These are phyloP conservation scores for Plodia interpunctella DNA, from an alignment of 1,140 invertebrate species.

Conservation along the genomic window DNA sequence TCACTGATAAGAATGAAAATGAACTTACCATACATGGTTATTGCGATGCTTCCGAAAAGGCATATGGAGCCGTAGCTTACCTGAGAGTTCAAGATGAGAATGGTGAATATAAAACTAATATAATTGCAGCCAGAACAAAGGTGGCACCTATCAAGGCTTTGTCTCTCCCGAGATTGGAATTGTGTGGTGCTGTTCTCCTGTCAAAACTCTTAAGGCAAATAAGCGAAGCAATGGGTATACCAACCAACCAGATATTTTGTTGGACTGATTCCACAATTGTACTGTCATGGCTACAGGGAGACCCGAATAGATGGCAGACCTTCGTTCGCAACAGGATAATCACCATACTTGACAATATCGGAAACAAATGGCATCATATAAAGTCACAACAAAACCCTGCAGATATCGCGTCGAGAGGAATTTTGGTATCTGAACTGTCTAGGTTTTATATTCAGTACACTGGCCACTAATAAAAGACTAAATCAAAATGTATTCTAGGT, in stretches of 20 bases:
- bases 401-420: conserved; percentile 56
- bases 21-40: conserved; percentile 38
- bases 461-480: no score
- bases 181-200: conserved; percentile 6
- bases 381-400: conserved; percentile 52
- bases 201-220: conserved; percentile 17
- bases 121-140: conserved; percentile 21
- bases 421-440: conserved; percentile 24
- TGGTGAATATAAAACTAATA: conserved; percentile 10
- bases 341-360: not conserved
- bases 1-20: conserved; percentile 15
- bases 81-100: conserved; percentile 17
- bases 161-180: conserved; percentile 34
- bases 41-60: conserved; percentile 32
- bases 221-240: conserved; percentile 7
- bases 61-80: conserved; percentile 34
- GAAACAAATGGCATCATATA: conserved; percentile 12
- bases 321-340: conserved; percentile 2
- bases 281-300: conserved; percentile 1
- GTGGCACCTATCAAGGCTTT: conserved; percentile 47
- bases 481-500: no score
- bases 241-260: conserved; percentile 7
- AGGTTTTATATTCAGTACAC: no score
- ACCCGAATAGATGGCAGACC: conserved; percentile 10
- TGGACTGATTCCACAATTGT: conserved; percentile 21